Evolutionary conservation across 2,797 vertebrate species (phyloP).

Genomic region (Perodicticus potto): DNA sequence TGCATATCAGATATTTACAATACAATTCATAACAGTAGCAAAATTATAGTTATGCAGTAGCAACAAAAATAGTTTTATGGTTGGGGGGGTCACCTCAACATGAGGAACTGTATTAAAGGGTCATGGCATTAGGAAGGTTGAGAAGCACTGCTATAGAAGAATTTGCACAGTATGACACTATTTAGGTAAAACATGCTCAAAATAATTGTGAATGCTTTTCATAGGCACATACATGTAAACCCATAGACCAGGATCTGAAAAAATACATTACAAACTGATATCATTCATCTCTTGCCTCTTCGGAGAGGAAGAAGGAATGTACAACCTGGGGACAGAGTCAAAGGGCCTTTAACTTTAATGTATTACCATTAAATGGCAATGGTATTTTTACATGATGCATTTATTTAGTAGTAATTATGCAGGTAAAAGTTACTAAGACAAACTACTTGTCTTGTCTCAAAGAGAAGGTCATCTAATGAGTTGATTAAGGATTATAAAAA

Average conservation of each 20-base stretch:
- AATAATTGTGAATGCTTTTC: neutral
- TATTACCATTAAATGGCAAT: neutral
- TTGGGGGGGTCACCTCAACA: too few species aligned
- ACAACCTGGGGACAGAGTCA: neutral
- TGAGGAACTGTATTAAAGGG: too few species aligned
- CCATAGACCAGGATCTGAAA: neutral
- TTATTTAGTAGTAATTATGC: conserved; percentile 3
- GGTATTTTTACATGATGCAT: neutral
- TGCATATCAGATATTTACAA: too few species aligned
- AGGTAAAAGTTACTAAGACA: conserved; percentile 25
- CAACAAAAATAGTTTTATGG: too few species aligned
- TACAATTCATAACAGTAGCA: too few species aligned
- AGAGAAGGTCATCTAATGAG: neutral
- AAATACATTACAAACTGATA: neutral
- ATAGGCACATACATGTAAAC: neutral
- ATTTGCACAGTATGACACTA: neutral
- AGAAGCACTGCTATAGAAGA: neutral
- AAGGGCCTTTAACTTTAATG: neutral
- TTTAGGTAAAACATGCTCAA: neutral
- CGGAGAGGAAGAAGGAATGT: neutral
- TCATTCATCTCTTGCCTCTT: neutral
- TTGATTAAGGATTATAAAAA: conserved; percentile 33
- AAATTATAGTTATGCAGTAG: too few species aligned
- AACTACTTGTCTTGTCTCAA: neutral
- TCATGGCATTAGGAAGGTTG: too few species aligned